phyloP scores from a whole-genome alignment of 2,113 vertebrate genomes.

The Nothoprocta pentlandii region DNA sequence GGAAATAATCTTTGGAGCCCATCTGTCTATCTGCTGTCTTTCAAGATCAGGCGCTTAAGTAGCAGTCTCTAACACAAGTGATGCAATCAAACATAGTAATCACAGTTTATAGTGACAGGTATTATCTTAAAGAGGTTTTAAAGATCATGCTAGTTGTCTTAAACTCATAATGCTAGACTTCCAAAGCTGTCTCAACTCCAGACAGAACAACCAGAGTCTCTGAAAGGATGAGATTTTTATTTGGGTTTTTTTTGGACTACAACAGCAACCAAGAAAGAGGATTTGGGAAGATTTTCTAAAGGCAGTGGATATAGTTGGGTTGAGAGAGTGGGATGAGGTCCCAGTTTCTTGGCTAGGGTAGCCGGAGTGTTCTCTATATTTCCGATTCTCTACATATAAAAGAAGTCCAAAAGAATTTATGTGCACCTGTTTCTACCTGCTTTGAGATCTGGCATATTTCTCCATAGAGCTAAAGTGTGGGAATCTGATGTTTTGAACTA shows the following conservation, averaged over 20 bases:
- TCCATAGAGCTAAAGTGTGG: background rate
- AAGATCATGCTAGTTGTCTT: background rate
- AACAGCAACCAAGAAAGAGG: background rate
- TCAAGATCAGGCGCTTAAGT: background rate
- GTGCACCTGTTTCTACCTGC: background rate
- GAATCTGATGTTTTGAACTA: background rate
- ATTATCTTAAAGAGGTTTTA: background rate
- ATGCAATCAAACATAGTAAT: background rate
- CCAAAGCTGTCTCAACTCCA: background rate
- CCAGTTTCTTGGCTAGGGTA: background rate
- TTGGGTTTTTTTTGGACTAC: background rate
- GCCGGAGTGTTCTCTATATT: background rate
- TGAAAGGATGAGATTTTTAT: background rate
- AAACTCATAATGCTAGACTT: background rate
- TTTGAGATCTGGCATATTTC: background rate
- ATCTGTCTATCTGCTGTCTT: background rate
- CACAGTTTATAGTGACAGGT: background rate
- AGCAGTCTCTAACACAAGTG: background rate
- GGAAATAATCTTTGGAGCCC: background rate
- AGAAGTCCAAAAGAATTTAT: background rate
- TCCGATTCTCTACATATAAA: background rate
- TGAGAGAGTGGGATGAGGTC: background rate
- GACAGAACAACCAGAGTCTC: background rate
- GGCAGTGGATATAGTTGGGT: background rate
- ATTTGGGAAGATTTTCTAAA: background rate